Percentiles rank a stretch among this genome's conserved stretches.
phyloP scores from a whole-genome alignment of 1,140 invertebrate genomes.

The Bombus soroeensis region DNA sequence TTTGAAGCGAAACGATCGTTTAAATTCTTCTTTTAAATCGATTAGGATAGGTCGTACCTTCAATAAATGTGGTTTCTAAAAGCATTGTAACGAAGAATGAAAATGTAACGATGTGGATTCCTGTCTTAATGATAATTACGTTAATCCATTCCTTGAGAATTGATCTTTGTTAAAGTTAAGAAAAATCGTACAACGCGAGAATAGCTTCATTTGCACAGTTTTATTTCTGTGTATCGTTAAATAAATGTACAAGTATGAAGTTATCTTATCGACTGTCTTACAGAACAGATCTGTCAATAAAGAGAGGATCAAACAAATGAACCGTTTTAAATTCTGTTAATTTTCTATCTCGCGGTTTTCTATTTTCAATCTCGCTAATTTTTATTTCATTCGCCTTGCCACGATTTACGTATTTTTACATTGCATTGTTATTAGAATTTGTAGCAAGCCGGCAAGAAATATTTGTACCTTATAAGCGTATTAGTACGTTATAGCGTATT shows the following conservation, averaged over 20 bases:
- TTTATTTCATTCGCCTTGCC: background rate
- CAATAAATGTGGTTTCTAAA: background rate
- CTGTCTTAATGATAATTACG: background rate
- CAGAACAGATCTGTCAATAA: too few species aligned
- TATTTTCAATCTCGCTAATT: background rate
- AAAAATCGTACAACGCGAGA: background rate
- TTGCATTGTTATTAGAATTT: background rate
- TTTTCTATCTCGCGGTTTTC: background rate
- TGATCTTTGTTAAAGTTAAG: background rate
- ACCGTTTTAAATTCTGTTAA: background rate
- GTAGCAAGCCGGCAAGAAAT: background rate
- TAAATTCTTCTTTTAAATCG: background rate
- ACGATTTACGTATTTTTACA: background rate
- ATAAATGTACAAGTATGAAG: too few species aligned
- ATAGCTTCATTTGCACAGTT: background rate
- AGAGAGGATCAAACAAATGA: background rate
- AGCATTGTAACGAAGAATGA: background rate
- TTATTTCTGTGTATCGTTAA: background rate
- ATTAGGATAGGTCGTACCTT: background rate
- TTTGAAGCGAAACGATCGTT: background rate
- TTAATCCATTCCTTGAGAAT: background rate
- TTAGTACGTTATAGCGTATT: too few species aligned
- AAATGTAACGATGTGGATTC: background rate
- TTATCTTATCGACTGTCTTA: background rate
- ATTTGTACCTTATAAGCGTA: slow-evolving; percentile 7